Evolutionary conservation across 1,140 invertebrate genomes (phyloP), one percentile per base, ranked within the genome.

Genomic region (Octopus bimaculoides): DNA sequence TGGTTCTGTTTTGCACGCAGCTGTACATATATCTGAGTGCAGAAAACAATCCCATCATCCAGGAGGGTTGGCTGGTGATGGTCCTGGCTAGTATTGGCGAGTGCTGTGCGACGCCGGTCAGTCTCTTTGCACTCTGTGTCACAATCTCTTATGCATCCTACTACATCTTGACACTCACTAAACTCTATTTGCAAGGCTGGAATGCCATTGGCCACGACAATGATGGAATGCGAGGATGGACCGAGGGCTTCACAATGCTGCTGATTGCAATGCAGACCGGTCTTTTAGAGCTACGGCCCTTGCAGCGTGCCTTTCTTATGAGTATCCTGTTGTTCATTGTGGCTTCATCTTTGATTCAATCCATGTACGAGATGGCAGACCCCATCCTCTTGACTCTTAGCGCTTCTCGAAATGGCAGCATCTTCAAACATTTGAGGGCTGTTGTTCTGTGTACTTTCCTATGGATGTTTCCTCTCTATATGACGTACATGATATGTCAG

Each of bases 341-440:
- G 12, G 85, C 81, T 8, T 92, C 92, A 4, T 92, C 92, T 5
- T 86, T 93, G 14, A 89, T 93, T 26, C 92, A 93, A 84, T 92
- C 91, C 17, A 91, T 93, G 86, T 92, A 92, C 82, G 92, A 93
- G 86, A 90, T 93, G 53, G 89, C 91, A 5, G 92, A 93, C 83
- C 92, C 92, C 7, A 88, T 92, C 54, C 84, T 93, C 56, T 83
- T 93, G 52, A 85, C 91, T 17, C 85, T 93, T 4, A 91, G 91
- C 83, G 88, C 88, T 14, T 87, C 87, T 14, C 87, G 89, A 74
- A 88, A 87, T 81, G 84, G 81, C 54, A 90, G 96, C 95, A 1
- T 96, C 94, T 17, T 94, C 94, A 85, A 97, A 96, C 91, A 96
- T 95, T 4, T 94, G 93, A 52, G 91, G 88, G 96, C 96, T 0